These are phyloP conservation scores for Andrena marginata DNA, from an alignment of 2,888 invertebrate genomes.

Conservation along the genomic window DNA sequence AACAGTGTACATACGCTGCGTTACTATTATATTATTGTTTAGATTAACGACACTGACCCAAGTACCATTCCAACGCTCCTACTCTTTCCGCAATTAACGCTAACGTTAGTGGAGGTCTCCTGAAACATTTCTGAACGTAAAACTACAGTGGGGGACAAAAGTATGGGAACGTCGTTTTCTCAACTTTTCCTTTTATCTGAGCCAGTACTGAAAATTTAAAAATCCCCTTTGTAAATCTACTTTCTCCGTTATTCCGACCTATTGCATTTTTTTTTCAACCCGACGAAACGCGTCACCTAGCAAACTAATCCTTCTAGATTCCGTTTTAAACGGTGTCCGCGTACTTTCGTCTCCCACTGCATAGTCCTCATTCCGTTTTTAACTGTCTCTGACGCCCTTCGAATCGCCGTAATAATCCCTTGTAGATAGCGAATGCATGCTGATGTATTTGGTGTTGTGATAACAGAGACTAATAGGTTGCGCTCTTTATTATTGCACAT, in stretches of 20 bases:
- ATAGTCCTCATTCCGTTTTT: background rate
- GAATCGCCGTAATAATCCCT: background rate
- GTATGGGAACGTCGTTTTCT: no score
- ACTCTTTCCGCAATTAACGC: background rate
- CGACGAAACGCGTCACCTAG: no score
- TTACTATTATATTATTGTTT: constrained; percentile 22
- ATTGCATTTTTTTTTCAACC: no score
- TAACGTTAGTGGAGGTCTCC: background rate
- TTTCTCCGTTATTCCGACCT: no score
- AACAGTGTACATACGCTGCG: constrained; percentile 27
- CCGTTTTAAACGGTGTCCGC: no score
- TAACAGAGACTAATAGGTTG: constrained; percentile 67
- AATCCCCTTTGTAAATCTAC: no score
- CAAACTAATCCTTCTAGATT: no score
- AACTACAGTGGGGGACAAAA: background rate
- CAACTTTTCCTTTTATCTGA: no score
- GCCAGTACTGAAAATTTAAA: no score
- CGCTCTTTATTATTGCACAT: constrained; percentile 73
- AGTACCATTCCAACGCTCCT: background rate
- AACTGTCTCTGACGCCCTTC: constrained; percentile 7
- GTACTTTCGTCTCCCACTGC: no score
- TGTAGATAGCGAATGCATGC: constrained; percentile 46
- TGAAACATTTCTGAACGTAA: background rate
- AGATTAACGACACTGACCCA: background rate
- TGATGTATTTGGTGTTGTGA: constrained; percentile 45